Conservation (phyloP, 2,888 invertebrate genomes). For the Linnaemya tessellans region DNA sequence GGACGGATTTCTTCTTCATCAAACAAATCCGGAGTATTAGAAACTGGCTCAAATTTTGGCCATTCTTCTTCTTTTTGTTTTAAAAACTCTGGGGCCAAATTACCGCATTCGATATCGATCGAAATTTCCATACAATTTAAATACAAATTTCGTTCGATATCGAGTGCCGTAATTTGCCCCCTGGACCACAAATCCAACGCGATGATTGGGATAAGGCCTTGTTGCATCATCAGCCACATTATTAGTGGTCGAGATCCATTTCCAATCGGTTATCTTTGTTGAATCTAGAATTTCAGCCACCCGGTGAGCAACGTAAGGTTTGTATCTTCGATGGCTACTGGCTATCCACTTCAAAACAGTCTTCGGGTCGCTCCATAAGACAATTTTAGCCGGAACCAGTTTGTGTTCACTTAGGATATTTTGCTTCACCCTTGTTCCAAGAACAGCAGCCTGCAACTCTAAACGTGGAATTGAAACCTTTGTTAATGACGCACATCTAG, state of each 20-base stretch:
- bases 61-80: background rate
- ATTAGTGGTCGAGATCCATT: background rate
- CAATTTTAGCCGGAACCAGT: too few species aligned
- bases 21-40: too few species aligned
- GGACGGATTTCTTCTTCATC: too few species aligned
- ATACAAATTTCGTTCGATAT: too few species aligned
- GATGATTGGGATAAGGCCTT: constrained; percentile 25
- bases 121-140: too few species aligned
- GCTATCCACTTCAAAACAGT: background rate
- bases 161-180: background rate
- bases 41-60: too few species aligned
- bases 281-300: too few species aligned
- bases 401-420: too few species aligned
- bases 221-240: background rate
- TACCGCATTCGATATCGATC: too few species aligned
- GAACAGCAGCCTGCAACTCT: constrained; percentile 33
- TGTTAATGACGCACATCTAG: background rate
- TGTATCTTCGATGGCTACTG: background rate
- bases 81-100: constrained; percentile 1
- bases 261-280: too few species aligned
- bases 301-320: constrained; percentile 4
- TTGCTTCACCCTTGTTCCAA: too few species aligned
- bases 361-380: too few species aligned
- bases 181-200: constrained; percentile 24
- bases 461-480: constrained; percentile 19